phyloP scores from a whole-genome alignment of 2,113 vertebrate genomes.

The human region DNA sequence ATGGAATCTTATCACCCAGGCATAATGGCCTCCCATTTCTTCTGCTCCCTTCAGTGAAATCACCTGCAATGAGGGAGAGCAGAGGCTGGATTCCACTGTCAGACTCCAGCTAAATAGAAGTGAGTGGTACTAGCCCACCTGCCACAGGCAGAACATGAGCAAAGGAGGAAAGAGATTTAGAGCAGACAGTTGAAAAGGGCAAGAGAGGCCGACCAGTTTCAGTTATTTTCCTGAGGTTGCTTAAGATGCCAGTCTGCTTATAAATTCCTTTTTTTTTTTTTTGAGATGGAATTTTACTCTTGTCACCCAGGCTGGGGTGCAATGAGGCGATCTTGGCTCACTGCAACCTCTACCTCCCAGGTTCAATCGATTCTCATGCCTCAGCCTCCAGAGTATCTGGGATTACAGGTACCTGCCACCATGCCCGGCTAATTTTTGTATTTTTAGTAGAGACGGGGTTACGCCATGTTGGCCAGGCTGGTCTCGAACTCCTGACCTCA shows the following conservation, averaged over 20 bases:
- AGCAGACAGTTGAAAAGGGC: constrained; percentile 42
- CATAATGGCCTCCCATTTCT: constrained; percentile 17
- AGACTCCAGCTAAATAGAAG: constrained; percentile 32
- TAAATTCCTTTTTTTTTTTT: constrained; percentile 18
- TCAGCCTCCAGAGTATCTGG: no score
- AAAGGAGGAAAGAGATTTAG: not conserved
- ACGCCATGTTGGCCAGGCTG: no score
- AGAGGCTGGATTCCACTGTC: not conserved
- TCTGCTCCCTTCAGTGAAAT: constrained; percentile 6
- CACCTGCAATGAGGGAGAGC: not conserved
- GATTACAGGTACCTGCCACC: no score
- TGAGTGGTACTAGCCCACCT: constrained; percentile 25
- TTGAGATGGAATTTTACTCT: no score
- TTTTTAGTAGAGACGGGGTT: no score
- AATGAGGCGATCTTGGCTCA: no score
- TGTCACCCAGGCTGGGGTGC: no score
- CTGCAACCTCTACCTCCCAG: no score
- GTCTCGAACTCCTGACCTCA: no score
- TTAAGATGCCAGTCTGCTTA: constrained; percentile 63
- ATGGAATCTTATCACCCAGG: constrained; percentile 41
- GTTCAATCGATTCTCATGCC: no score
- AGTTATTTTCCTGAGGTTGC: constrained; percentile 57
- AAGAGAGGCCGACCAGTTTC: not conserved
- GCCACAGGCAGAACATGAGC: not conserved
- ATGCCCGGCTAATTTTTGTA: no score